Conservation (phyloP, 92 coral and sea anemone species). For the Meandrina meandrites region DNA sequence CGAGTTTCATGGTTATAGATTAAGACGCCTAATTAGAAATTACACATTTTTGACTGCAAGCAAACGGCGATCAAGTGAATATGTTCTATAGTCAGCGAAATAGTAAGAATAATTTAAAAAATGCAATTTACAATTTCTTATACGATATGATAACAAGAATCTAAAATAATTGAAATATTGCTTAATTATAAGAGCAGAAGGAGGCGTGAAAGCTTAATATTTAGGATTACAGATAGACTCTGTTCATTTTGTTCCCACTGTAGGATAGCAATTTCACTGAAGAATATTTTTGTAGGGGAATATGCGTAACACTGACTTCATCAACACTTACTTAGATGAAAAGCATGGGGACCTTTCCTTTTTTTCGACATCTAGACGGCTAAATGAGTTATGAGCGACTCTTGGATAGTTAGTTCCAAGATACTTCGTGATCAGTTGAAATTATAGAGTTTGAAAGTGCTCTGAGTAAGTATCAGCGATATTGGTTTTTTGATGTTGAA, state of each 20-base stretch:
- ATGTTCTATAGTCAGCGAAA: too few relatives aligned
- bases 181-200: too few relatives aligned
- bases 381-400: background rate
- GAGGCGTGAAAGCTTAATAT: too few relatives aligned
- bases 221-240: too few relatives aligned
- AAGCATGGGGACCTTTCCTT: background rate
- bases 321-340: background rate
- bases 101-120: too few relatives aligned
- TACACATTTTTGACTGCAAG: background rate
- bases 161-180: too few relatives aligned
- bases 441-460: background rate
- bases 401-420: background rate
- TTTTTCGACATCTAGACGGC: background rate
- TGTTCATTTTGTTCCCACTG: too few relatives aligned
- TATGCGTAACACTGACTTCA: background rate
- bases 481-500: background rate
- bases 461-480: background rate
- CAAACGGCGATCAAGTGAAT: background rate
- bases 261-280: too few relatives aligned
- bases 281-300: too few relatives aligned
- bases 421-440: background rate
- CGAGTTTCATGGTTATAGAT: background rate
- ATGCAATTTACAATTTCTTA: too few relatives aligned
- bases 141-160: too few relatives aligned
- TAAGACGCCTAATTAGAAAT: background rate